Conservation (phyloP, 2,113 vertebrate genomes). For the Pluvialis apricaria region DNA sequence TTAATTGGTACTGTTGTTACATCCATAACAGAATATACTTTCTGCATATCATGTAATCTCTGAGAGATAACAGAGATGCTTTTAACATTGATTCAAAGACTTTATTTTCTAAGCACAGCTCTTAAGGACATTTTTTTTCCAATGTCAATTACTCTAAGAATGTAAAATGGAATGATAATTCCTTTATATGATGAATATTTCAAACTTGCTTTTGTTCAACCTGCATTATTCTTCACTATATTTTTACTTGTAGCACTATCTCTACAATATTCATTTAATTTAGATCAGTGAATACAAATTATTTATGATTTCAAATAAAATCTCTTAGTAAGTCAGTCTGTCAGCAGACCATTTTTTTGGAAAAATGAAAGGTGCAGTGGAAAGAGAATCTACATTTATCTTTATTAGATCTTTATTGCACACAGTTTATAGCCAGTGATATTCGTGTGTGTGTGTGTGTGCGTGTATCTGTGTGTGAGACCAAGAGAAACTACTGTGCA, state of each 20-base stretch:
- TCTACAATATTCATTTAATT: constrained; percentile 12
- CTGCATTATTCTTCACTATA: constrained; percentile 8
- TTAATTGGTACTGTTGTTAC: background rate
- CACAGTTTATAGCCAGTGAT: background rate
- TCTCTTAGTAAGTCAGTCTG: background rate
- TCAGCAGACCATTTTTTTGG: background rate
- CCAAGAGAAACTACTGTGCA: background rate
- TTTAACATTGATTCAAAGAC: background rate
- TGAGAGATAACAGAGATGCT: background rate
- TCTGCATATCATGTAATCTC: background rate
- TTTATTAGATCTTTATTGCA: background rate
- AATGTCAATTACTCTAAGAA: background rate
- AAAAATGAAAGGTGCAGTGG: background rate
- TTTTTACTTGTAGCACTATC: background rate
- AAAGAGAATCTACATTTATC: constrained; percentile 23
- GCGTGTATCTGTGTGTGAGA: background rate
- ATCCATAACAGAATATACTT: background rate
- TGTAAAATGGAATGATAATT: background rate
- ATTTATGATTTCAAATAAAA: constrained; percentile 37
- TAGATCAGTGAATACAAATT: background rate
- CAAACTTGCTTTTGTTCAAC: background rate
- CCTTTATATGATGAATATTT: background rate
- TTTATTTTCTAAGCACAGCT: background rate
- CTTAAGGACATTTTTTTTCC: background rate
- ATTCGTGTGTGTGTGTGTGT: background rate